Evolutionary conservation across 2,888 invertebrate species (phyloP).

Genomic region (Agonopterix arenella): DNA sequence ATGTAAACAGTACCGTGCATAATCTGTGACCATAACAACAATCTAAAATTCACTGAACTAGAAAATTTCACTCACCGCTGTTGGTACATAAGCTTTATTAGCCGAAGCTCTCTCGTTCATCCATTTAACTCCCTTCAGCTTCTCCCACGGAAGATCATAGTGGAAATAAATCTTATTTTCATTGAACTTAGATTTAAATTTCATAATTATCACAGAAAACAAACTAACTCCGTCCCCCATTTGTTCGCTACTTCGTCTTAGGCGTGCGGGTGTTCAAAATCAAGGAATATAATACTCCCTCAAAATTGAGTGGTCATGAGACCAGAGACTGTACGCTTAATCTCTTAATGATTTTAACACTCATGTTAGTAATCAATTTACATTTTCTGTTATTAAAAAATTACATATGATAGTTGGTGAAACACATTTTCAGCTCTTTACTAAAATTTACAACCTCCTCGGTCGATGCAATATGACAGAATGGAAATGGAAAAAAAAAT

Average conservation of each 20-base stretch:
- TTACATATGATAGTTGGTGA: too few relatives aligned
- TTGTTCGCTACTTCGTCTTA: conserved; percentile 27
- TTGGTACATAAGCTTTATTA: conserved; percentile 90
- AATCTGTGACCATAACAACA: too few relatives aligned
- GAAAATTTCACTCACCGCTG: conserved; percentile 66
- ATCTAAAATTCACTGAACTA: background rate
- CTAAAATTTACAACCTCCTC: conserved; percentile 24
- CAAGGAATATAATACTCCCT: too few relatives aligned
- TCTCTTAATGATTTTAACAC: conserved; percentile 36
- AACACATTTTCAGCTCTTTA: conserved; percentile 23
- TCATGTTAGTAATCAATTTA: conserved; percentile 58
- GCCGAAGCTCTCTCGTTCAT: conserved; percentile 86
- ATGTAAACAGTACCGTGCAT: too few relatives aligned
- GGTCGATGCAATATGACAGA: conserved; percentile 38
- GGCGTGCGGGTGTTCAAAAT: conserved; percentile 30
- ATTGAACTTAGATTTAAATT: conserved; percentile 72
- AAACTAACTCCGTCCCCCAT: conserved; percentile 72
- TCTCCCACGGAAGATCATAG: conserved; percentile 64
- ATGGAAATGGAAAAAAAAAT: conserved; percentile 21
- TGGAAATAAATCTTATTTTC: conserved; percentile 66
- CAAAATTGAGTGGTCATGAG: conserved; percentile 58
- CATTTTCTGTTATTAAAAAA: conserved; percentile 38
- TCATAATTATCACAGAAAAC: conserved; percentile 73
- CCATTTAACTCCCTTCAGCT: conserved; percentile 80
- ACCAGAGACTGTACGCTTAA: conserved; percentile 42